A percentile compares a stretch with the other conserved stretches of the same genome.
Conservation (phyloP, 2,888 invertebrate genomes). For the Sepiola atlantica region DNA sequence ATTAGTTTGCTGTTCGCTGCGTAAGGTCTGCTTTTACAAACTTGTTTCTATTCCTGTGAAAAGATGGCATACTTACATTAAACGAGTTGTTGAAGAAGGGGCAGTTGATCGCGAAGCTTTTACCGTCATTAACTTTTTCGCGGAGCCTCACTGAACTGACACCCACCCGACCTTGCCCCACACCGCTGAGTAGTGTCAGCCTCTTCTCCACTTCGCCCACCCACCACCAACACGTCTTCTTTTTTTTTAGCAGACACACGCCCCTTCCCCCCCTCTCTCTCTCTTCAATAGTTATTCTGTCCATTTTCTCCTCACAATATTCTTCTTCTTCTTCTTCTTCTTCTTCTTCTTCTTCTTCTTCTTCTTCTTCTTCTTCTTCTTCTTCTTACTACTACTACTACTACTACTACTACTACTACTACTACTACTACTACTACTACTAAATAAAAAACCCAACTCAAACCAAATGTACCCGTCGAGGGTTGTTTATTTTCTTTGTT, state of each 20-base stretch:
- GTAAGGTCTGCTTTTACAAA: slow-evolving; percentile 23
- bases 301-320: not conserved
- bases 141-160: not conserved
- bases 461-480: not conserved
- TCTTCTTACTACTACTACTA: too few species aligned
- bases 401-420: not conserved
- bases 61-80: slow-evolving; percentile 40
- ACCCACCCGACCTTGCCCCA: not conserved
- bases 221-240: too few species aligned
- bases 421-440: not conserved
- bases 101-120: not conserved
- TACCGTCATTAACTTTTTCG: not conserved
- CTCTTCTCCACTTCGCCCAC: not conserved
- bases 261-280: too few species aligned
- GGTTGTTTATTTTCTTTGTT: not conserved
- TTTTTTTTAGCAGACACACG: too few species aligned
- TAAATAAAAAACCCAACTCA: not conserved
- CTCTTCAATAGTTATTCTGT: not conserved
- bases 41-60: slow-evolving; percentile 16
- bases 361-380: not conserved
- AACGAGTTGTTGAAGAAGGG: not conserved
- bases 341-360: not conserved
- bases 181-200: not conserved
- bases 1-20: not conserved
- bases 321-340: not conserved